Evolutionary conservation across 2,888 invertebrate species (phyloP).

Genomic region (Drepana falcataria): DNA sequence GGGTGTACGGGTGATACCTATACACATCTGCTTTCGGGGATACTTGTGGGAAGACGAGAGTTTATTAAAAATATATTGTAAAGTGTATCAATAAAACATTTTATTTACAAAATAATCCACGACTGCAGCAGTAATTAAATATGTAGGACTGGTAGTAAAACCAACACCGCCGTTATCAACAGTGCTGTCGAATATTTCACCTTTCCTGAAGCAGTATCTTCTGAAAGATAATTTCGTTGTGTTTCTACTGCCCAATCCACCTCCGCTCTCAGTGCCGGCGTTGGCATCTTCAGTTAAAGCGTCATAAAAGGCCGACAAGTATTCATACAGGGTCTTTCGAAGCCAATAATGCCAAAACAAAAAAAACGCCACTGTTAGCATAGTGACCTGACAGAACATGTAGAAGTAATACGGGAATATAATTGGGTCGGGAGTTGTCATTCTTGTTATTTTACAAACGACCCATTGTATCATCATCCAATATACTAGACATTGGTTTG

Average conservation of each 20-base stretch:
- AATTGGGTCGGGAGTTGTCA: conserved; percentile 54
- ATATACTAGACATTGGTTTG: conserved; percentile 57
- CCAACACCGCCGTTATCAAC: conserved; percentile 16
- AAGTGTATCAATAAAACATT: conserved; percentile 7
- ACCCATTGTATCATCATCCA: conserved; percentile 65
- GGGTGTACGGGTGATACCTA: too few species aligned
- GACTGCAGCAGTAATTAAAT: conserved; percentile 2
- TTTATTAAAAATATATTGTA: not conserved
- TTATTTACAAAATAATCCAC: conserved; percentile 6
- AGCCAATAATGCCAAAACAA: conserved; percentile 42
- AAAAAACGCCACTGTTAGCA: conserved; percentile 39
- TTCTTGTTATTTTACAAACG: conserved; percentile 53
- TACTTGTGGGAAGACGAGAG: too few species aligned
- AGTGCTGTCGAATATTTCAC: conserved; percentile 54
- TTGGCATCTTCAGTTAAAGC: conserved; percentile 18
- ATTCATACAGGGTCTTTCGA: conserved; percentile 43
- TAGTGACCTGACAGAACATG: conserved; percentile 57
- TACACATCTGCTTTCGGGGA: too few species aligned
- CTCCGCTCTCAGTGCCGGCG: not conserved
- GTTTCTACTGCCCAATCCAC: conserved; percentile 7
- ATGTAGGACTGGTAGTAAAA: not conserved
- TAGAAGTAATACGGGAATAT: conserved; percentile 66
- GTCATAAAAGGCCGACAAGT: conserved; percentile 34
- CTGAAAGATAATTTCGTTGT: conserved; percentile 39
- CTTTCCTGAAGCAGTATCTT: conserved; percentile 62